phyloP scores from a whole-genome alignment of 2,113 vertebrate species.

The Pachyramphus minor region DNA sequence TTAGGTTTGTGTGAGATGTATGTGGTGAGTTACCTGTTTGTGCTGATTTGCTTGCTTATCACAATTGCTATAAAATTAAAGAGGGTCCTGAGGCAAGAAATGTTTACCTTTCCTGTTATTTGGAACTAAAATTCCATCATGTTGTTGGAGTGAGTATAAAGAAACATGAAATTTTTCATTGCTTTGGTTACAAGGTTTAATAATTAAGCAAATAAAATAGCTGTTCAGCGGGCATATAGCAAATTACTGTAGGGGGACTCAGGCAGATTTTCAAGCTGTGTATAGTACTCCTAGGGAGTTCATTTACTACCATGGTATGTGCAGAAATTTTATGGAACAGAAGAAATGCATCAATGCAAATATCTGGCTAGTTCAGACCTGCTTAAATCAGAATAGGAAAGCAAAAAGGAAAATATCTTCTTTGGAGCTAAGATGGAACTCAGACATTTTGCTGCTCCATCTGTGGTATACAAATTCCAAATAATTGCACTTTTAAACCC shows the following conservation, averaged over 20 bases:
- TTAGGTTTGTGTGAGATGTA: background rate
- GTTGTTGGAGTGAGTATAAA: background rate
- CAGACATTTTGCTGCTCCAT: background rate
- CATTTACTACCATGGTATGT: background rate
- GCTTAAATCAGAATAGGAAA: background rate
- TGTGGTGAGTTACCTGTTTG: background rate
- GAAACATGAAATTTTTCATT: background rate
- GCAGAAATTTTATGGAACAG: background rate
- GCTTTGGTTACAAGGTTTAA: background rate
- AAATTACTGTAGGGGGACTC: background rate
- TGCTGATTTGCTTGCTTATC: background rate
- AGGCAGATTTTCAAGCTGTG: background rate
- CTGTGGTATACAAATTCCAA: background rate
- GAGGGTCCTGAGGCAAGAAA: background rate
- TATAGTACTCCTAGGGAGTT: background rate
- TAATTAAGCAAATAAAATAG: background rate
- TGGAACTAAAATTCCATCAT: background rate
- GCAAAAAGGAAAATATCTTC: background rate
- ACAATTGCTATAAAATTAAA: background rate
- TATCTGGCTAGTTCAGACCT: background rate
- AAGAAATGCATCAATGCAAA: background rate
- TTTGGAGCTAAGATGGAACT: background rate
- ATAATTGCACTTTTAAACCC: background rate
- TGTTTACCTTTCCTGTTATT: background rate
- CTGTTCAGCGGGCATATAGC: background rate